These are phyloP conservation scores for Acrossocheilus fasciatus DNA, from an alignment of 2,797 vertebrate genomes.

Conservation along the genomic window DNA sequence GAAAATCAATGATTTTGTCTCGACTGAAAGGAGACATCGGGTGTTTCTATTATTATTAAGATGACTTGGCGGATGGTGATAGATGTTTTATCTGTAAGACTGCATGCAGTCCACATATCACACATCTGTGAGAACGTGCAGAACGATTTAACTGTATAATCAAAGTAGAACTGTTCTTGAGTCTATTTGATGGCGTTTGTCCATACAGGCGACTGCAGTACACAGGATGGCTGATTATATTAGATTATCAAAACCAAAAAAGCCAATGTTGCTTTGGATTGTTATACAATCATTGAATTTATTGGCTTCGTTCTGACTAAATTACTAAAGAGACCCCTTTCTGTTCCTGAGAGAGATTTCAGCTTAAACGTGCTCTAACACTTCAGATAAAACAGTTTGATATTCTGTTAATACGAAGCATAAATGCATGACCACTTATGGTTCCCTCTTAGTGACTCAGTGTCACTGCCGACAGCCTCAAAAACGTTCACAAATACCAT, in stretches of 20 bases:
- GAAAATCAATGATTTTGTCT: constrained; percentile 34
- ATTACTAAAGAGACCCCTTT: constrained; percentile 2
- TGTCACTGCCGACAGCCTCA: constrained; percentile 3
- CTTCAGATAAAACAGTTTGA: neutral
- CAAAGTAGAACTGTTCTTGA: neutral
- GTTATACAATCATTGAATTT: constrained; percentile 12
- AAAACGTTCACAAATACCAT: neutral
- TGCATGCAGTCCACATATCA: constrained; percentile 16
- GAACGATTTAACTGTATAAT: constrained; percentile 11
- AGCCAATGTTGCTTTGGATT: neutral
- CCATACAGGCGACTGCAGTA: neutral
- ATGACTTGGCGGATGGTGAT: constrained; percentile 2
- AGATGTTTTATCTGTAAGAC: constrained; percentile 4
- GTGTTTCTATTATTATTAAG: constrained; percentile 8
- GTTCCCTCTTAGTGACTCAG: neutral
- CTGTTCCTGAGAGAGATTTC: constrained; percentile 19
- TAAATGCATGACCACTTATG: constrained; percentile 3
- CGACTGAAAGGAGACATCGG: neutral
- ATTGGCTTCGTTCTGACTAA: neutral
- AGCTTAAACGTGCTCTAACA: neutral
- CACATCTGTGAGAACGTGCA: constrained; percentile 7
- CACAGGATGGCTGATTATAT: constrained; percentile 8
- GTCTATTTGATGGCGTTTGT: neutral
- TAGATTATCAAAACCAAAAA: neutral
- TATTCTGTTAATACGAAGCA: constrained; percentile 18